A percentile compares a stretch with the other conserved stretches of the same genome.
phyloP scores from a whole-genome alignment of 1,140 invertebrate species.

The Aphelenchoides besseyi region DNA sequence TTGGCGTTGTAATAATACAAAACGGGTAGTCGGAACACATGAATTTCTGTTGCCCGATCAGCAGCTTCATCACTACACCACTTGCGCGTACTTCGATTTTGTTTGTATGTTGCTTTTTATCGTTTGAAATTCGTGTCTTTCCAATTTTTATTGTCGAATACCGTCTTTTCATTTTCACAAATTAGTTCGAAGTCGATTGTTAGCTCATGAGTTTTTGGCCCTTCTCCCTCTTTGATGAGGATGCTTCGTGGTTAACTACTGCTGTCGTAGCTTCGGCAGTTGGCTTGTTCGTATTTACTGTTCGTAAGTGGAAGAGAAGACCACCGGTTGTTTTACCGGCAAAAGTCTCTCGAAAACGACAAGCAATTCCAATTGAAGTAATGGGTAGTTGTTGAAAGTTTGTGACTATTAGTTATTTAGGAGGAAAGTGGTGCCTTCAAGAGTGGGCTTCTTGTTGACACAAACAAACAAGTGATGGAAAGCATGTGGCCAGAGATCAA shows the following conservation, averaged over 20 bases:
- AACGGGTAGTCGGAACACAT: too few species aligned
- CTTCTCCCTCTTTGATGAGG: not conserved
- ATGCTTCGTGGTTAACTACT: not conserved
- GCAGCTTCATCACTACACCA: too few species aligned
- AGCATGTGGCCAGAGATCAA: conserved; percentile 70
- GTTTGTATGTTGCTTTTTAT: too few species aligned
- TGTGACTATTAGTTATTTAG: conserved; percentile 24
- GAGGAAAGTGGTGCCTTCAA: conserved; percentile 44
- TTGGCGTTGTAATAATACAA: too few species aligned
- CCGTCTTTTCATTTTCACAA: too few species aligned
- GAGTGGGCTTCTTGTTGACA: conserved; percentile 42
- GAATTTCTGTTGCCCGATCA: too few species aligned
- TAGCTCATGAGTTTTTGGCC: not conserved
- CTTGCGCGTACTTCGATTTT: too few species aligned
- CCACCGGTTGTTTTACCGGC: conserved; percentile 2
- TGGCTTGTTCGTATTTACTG: not conserved
- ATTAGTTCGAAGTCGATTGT: too few species aligned
- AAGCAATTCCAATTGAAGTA: conserved; percentile 21
- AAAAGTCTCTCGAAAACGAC: not conserved
- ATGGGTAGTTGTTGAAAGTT: not conserved
- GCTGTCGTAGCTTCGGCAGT: not conserved
- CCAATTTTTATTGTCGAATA: too few species aligned
- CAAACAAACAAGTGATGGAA: conserved; percentile 28
- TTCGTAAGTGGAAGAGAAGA: conserved; percentile 5
- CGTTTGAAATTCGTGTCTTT: too few species aligned